A percentile compares a stretch with the other conserved stretches of the same genome.
Conservation (phyloP, 2,113 vertebrate genomes). For the Grus americana region DNA sequence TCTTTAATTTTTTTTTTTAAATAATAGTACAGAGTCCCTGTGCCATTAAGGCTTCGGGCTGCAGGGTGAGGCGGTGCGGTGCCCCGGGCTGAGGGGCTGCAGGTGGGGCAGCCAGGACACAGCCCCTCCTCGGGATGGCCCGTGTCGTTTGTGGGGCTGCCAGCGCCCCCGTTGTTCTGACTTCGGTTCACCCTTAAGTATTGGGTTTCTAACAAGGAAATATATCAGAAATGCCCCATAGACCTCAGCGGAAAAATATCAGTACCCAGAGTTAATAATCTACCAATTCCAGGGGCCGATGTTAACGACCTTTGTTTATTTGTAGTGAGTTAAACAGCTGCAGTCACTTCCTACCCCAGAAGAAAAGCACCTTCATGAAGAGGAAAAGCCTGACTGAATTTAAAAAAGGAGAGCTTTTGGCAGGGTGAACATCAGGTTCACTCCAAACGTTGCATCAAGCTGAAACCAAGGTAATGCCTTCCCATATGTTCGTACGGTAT, state of each 20-base stretch:
- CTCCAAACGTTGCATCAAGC: neutral
- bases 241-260: neutral
- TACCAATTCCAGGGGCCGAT: neutral
- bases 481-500: neutral
- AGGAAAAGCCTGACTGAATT: neutral
- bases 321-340: neutral
- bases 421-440: neutral
- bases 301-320: neutral
- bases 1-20: no score
- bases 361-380: neutral
- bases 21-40: accelerated
- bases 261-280: neutral
- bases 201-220: neutral
- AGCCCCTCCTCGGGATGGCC: neutral
- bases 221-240: neutral
- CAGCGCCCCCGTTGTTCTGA: accelerated
- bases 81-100: neutral
- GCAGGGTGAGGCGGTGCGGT: neutral
- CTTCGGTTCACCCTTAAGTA: no score
- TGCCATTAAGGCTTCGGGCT: neutral
- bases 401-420: neutral
- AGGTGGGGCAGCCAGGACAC: neutral
- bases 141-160: accelerated
- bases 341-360: neutral
- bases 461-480: neutral